These are phyloP conservation scores for Cyclina sinensis DNA, from an alignment of 1,140 invertebrate genomes.

Conservation along the genomic window DNA sequence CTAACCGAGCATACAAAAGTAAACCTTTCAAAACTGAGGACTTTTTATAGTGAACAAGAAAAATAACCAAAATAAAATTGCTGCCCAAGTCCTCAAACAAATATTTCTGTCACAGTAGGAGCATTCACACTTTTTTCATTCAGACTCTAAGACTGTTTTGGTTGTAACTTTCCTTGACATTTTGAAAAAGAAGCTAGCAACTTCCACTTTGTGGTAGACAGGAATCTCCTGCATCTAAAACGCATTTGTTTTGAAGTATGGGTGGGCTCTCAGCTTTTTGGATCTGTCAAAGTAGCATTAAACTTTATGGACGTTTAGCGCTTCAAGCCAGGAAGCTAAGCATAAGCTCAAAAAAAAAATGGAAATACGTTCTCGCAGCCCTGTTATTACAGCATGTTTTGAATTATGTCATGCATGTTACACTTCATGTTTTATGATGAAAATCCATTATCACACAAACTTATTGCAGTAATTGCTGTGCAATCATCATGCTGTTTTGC, in stretches of 20 bases:
- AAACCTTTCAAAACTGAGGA: too few species aligned
- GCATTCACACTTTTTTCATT: too few species aligned
- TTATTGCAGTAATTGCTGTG: background rate
- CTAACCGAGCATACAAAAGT: too few species aligned
- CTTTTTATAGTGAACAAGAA: too few species aligned
- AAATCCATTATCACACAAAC: background rate
- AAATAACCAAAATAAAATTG: too few species aligned
- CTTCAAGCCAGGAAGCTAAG: background rate
- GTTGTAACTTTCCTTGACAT: too few species aligned
- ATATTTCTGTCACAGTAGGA: too few species aligned
- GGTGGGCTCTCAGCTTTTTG: background rate
- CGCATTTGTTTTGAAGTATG: background rate
- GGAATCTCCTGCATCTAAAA: background rate
- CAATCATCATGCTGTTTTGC: background rate
- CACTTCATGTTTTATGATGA: background rate
- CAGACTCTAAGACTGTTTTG: too few species aligned
- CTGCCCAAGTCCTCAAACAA: too few species aligned
- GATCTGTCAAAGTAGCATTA: background rate
- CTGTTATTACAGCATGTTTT: background rate
- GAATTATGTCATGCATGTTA: background rate
- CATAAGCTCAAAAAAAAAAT: background rate
- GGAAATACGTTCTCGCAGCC: background rate
- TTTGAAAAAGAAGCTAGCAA: too few species aligned
- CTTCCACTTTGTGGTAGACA: background rate
- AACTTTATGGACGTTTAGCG: background rate